These are phyloP conservation scores for Cantharis rustica DNA, from an alignment of 2,888 invertebrate species.

Conservation along the genomic window DNA sequence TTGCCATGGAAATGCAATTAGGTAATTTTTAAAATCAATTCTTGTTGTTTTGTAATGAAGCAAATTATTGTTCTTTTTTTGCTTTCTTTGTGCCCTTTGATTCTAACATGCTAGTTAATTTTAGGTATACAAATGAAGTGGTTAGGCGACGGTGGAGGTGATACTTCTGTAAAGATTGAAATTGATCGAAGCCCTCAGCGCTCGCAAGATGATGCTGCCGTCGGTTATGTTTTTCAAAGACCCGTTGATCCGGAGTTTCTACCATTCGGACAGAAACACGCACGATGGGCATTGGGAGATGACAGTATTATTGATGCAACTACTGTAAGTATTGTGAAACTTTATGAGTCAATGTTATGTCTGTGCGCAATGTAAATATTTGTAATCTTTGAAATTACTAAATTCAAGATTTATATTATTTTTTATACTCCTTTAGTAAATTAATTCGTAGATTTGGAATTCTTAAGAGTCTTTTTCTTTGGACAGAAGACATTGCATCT, in stretches of 20 bases:
- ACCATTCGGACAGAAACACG: conserved; percentile 70
- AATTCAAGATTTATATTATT: not conserved
- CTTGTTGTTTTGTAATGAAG: not conserved
- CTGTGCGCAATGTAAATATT: not conserved
- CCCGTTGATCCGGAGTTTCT: conserved; percentile 82
- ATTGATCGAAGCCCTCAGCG: conserved; percentile 72
- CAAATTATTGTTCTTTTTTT: not conserved
- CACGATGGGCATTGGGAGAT: conserved; percentile 88
- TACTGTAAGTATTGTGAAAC: conserved; percentile 41
- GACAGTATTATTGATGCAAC: conserved; percentile 86
- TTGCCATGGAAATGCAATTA: not conserved
- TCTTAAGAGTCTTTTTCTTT: not conserved
- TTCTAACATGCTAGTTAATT: not conserved
- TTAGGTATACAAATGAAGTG: conserved; percentile 71
- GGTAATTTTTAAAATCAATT: not conserved
- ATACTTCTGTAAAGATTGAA: conserved; percentile 63
- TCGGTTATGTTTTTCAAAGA: conserved; percentile 89
- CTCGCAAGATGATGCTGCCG: conserved; percentile 88
- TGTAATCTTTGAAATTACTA: not conserved
- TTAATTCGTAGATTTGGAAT: not conserved
- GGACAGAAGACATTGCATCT: not conserved
- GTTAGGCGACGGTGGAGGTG: conserved; percentile 72
- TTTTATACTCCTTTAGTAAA: not conserved
- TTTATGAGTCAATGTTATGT: not conserved
- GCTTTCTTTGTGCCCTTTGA: not conserved